Evolutionary conservation across 2,113 vertebrate genomes (phyloP), one percentile per base, ranked within the genome.

Genomic region (Oreochromis spilurus): DNA sequence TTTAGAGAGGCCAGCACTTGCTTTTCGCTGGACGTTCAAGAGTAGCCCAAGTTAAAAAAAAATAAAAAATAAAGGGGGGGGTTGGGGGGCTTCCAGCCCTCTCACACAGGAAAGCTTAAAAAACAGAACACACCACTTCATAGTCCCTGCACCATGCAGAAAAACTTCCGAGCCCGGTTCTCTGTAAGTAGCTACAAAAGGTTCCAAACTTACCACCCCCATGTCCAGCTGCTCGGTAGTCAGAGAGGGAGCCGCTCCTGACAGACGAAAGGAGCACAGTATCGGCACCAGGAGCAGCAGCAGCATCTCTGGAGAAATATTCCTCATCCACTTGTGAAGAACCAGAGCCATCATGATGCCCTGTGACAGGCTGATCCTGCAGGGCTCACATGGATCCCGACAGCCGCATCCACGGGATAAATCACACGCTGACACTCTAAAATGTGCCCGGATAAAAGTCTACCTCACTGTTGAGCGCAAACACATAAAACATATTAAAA

Each of bases 131-230:
- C 14, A 72, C 67, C 67, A 48, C 67, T 6, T 48, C 24, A 48
- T 29, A 17, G 29, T 26, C 43, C 70, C 70, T 29, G 43, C 70
- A 75, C 16, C 24, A 75, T 7, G 9, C 24, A 31, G 70, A 12
- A 50, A 75, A 50, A 31, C 70, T 75, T 75, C 43, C 70, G 14
- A 75, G 24, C 16, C 70, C 67, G 9, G 24, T 29, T 75, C 40
- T 50, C 43, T 50, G 24, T 50, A 19, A 75, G 70, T 50, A 78
- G 38, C 52, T 53, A 70, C 29, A 50, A 81, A 86, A 54, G 29
- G 21, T n/a, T 14, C 7, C 50, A 82, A 93, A 97, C 98, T 98
- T 96, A 98, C 98, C 96, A 97, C 97, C 94, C 97, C 98, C 29
- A 94, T 95, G 94, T 97, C 96, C 94, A 97, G 95, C 94, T 98